Conservation (phyloP, 1,140 invertebrate species). For the Panagrolaimus sp. region DNA sequence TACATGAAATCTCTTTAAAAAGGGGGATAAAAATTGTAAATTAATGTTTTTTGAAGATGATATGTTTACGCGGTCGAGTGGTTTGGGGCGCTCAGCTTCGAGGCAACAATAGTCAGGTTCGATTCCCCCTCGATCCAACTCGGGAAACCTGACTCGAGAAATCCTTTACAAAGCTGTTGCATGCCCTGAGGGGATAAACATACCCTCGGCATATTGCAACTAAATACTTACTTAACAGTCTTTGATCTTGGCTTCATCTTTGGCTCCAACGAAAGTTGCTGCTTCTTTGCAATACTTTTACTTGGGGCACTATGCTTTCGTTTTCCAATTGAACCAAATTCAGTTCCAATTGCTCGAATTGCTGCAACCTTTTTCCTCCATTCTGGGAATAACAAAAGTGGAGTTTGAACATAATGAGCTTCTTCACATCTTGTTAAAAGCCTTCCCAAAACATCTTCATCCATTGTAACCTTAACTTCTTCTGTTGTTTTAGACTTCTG, state of each 20-base stretch:
- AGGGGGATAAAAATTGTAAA: too few relatives aligned
- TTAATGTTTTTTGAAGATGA: too few relatives aligned
- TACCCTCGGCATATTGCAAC: too few relatives aligned
- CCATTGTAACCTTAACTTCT: constrained; percentile 51
- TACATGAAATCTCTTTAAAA: too few relatives aligned
- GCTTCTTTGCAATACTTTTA: not conserved
- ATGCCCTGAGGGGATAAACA: too few relatives aligned
- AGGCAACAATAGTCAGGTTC: too few relatives aligned
- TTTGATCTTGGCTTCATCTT: constrained; percentile 8
- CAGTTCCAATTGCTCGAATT: constrained; percentile 30
- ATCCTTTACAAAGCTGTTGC: too few relatives aligned
- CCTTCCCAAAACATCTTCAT: constrained; percentile 65
- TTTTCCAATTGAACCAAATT: not conserved
- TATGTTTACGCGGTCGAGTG: too few relatives aligned
- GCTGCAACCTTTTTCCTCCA: constrained; percentile 68
- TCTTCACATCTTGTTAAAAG: constrained; percentile 70
- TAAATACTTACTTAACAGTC: not conserved
- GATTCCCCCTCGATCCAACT: too few relatives aligned
- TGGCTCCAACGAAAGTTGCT: not conserved
- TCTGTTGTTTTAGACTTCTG: not conserved
- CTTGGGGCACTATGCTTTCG: constrained; percentile 11
- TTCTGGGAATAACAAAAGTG: constrained; percentile 71
- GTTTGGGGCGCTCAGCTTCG: too few relatives aligned
- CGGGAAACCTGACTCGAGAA: too few relatives aligned
- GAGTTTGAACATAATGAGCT: constrained; percentile 76